phyloP scores from a whole-genome alignment of 1,140 invertebrate species.

The Drosophila parabipectinata region DNA sequence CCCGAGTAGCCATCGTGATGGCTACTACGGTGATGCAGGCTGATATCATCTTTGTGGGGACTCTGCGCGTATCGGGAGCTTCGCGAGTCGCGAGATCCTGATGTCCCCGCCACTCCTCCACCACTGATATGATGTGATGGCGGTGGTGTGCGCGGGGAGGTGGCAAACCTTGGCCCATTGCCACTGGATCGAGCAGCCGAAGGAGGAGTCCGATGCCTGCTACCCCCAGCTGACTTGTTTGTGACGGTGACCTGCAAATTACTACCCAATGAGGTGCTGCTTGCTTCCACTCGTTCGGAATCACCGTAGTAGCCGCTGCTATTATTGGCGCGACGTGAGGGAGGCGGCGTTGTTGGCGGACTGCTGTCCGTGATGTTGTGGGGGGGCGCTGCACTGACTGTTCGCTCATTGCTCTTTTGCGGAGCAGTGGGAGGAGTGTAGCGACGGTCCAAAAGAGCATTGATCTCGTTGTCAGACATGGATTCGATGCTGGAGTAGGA shows the following conservation, averaged over 20 bases:
- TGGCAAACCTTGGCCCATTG: slow-evolving; percentile 56
- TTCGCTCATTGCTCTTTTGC: slow-evolving; percentile 84
- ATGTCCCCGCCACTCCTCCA: slow-evolving; percentile 9
- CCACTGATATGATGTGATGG: slow-evolving; percentile 52
- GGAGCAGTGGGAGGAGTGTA: slow-evolving; percentile 74
- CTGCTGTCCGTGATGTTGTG: slow-evolving; percentile 82
- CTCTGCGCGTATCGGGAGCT: slow-evolving; percentile 69
- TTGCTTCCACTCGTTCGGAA: slow-evolving; percentile 19
- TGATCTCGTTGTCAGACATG: slow-evolving; percentile 85
- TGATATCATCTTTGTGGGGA: slow-evolving; percentile 69
- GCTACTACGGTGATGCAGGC: slow-evolving; percentile 55
- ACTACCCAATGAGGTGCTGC: slow-evolving; percentile 40
- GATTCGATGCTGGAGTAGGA: slow-evolving; percentile 87
- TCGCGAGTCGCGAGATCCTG: slow-evolving; percentile 49
- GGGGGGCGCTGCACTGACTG: slow-evolving; percentile 82
- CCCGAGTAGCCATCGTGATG: slow-evolving; percentile 57
- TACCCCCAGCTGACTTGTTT: slow-evolving; percentile 56
- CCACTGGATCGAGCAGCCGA: slow-evolving; percentile 43
- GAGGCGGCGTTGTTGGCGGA: slow-evolving; percentile 86
- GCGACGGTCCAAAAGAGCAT: slow-evolving; percentile 81
- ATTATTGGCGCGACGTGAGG: slow-evolving; percentile 65
- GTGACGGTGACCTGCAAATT: slow-evolving; percentile 75
- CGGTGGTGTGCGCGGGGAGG: slow-evolving; percentile 79
- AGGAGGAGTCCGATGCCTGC: slow-evolving; percentile 70
- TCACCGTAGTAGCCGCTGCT: slow-evolving; percentile 60